Conservation (phyloP, 2,888 invertebrate species). For the Morpho helenor region DNA sequence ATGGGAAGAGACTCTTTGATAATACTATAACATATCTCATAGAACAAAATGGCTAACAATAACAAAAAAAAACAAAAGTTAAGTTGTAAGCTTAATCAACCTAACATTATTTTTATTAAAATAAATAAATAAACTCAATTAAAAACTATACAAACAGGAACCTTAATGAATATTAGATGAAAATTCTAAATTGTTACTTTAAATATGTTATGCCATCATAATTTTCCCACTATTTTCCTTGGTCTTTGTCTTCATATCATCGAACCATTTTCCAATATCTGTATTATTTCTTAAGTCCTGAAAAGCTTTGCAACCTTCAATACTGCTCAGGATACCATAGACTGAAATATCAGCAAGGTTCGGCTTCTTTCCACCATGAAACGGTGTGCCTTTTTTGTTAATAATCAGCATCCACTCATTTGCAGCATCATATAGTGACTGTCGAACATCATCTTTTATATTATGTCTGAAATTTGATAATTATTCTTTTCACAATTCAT, state of each 20-base stretch:
- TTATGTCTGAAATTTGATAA: slow-evolving; percentile 80
- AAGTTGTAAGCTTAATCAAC: neutral
- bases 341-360: slow-evolving; percentile 96
- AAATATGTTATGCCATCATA: slow-evolving; percentile 22
- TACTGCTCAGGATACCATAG: slow-evolving; percentile 93
- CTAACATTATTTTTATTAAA: neutral
- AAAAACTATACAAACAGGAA: slow-evolving; percentile 1
- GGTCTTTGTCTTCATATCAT: slow-evolving; percentile 83
- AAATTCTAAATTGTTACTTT: neutral
- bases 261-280: slow-evolving; percentile 88
- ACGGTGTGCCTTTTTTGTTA: slow-evolving; percentile 83
- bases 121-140: slow-evolving; percentile 3
- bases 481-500: no score
- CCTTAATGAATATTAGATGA: neutral
- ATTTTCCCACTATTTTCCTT: slow-evolving; percentile 77
- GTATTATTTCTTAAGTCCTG: slow-evolving; percentile 87
- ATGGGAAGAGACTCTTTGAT: no score
- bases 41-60: no score
- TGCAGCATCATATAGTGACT: slow-evolving; percentile 93
- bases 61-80: no score
- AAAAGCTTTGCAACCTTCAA: slow-evolving; percentile 96
- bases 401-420: slow-evolving; percentile 88
- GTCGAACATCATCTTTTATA: slow-evolving; percentile 92
- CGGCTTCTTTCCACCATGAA: slow-evolving; percentile 92
- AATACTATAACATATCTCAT: no score